Evolutionary conservation across 92 coral and sea anemone genomes (phyloP).

Genomic region (Metridium senile): DNA sequence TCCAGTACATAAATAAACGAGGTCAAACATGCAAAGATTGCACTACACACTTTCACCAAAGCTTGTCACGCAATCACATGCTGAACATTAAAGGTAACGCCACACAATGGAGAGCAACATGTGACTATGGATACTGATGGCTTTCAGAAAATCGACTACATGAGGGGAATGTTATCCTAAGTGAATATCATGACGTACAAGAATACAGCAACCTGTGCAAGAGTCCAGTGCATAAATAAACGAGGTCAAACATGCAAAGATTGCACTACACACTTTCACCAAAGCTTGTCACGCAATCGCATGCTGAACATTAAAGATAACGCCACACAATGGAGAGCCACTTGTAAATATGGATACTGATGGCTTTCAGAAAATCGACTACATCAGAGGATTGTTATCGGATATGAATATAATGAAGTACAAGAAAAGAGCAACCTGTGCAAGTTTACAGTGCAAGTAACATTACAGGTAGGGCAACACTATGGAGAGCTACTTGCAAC

Average conservation of each 20-base stretch:
- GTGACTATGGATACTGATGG: conserved; percentile 31
- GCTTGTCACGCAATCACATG: conserved; percentile 32
- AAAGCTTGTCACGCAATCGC: not conserved
- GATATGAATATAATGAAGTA: too few relatives aligned
- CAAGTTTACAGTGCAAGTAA: too few relatives aligned
- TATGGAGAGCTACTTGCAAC: too few relatives aligned
- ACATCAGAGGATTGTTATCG: too few relatives aligned
- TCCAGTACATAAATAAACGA: conserved; percentile 15
- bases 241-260: conserved; percentile 21
- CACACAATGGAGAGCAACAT: conserved; percentile 34
- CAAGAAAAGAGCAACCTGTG: too few relatives aligned
- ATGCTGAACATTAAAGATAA: too few relatives aligned
- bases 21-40: conserved; percentile 23
- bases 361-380: too few relatives aligned
- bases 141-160: conserved; percentile 10
- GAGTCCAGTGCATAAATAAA: conserved; percentile 14
- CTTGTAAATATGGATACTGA: too few relatives aligned
- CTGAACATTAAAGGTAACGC: conserved; percentile 10
- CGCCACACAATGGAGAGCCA: too few relatives aligned
- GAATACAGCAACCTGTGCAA: not conserved
- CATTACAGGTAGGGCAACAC: too few relatives aligned
- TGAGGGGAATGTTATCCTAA: conserved; percentile 11
- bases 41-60: conserved; percentile 28
- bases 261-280: conserved; percentile 8
- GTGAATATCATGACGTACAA: not conserved